These are phyloP conservation scores for Phenganax stokvisi DNA, from an alignment of 92 coral and sea anemone species.

Conservation along the genomic window DNA sequence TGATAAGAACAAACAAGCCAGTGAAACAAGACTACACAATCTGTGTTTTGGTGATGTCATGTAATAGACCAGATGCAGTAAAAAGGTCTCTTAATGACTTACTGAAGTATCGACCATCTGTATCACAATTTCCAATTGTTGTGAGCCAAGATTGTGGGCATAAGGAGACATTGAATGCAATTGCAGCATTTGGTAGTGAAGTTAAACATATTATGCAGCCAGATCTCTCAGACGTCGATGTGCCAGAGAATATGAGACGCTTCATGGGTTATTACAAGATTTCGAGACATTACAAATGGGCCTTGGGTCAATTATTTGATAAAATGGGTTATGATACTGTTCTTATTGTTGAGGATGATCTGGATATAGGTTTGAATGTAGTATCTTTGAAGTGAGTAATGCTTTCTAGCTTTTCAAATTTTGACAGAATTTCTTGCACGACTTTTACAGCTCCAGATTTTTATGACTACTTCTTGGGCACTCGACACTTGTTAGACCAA, in stretches of 20 bases:
- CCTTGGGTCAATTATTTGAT: slow-evolving; percentile 80
- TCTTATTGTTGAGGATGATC: slow-evolving; percentile 89
- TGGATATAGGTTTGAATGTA: slow-evolving; percentile 72
- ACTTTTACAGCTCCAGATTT: slow-evolving; percentile 80
- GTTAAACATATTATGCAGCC: slow-evolving; percentile 70
- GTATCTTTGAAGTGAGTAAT: neutral
- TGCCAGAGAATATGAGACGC: slow-evolving; percentile 68
- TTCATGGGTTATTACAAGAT: slow-evolving; percentile 93
- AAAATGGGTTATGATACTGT: slow-evolving; percentile 65
- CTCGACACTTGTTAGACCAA: slow-evolving; percentile 64
- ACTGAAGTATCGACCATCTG: slow-evolving; percentile 73
- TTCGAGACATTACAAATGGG: slow-evolving; percentile 92
- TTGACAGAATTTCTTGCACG: neutral
- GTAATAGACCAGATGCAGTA: slow-evolving; percentile 79
- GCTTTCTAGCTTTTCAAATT: neutral
- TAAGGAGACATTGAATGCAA: slow-evolving; percentile 62
- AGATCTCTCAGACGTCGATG: slow-evolving; percentile 66
- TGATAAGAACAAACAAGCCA: neutral
- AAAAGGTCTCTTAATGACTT: slow-evolving; percentile 74
- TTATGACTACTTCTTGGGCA: slow-evolving; percentile 81
- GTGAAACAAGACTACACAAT: slow-evolving; percentile 39
- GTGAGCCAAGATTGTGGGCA: slow-evolving; percentile 98
- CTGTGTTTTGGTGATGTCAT: slow-evolving; percentile 73
- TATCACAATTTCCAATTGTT: slow-evolving; percentile 70
- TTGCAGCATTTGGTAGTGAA: slow-evolving; percentile 59